Percentiles rank a stretch among this genome's conserved stretches.
Evolutionary conservation across 2,797 vertebrate species (phyloP).

Genomic region (Phaenicophaeus curvirostris): DNA sequence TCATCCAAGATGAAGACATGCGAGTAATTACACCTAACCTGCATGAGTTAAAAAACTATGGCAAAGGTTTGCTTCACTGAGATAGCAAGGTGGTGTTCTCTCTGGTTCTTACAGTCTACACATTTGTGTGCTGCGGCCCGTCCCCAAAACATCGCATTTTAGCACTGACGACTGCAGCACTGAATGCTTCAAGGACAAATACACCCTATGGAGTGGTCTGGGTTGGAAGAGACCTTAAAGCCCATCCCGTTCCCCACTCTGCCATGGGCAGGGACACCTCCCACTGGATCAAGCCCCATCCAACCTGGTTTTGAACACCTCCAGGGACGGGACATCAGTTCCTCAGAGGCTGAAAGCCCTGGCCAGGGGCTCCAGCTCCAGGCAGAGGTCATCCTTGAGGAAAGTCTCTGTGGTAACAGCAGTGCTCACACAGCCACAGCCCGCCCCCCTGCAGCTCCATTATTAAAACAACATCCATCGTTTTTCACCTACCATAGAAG

Average conservation of each 20-base stretch:
- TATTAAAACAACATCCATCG: rapidly evolving
- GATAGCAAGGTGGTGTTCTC: rapidly evolving
- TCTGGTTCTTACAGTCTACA: background rate
- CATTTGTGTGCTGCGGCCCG: background rate
- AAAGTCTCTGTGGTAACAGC: rapidly evolving
- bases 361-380: rapidly evolving
- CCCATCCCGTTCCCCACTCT: too few relatives aligned
- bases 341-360: too few relatives aligned
- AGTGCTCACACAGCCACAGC: background rate
- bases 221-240: too few relatives aligned
- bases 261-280: too few relatives aligned
- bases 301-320: too few relatives aligned
- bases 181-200: rapidly evolving
- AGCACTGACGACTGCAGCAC: rapidly evolving
- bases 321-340: too few relatives aligned
- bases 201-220: background rate
- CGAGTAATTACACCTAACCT: background rate
- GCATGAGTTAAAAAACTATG: rapidly evolving
- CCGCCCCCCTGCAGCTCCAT: rapidly evolving
- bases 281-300: too few relatives aligned
- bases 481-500: background rate
- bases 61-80: background rate
- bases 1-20: background rate
- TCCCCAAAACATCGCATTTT: background rate
- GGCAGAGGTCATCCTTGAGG: too few relatives aligned